Base-by-base conservation (phyloP, 2,888 invertebrate species). In the Xylota sylvarum region DNA sequence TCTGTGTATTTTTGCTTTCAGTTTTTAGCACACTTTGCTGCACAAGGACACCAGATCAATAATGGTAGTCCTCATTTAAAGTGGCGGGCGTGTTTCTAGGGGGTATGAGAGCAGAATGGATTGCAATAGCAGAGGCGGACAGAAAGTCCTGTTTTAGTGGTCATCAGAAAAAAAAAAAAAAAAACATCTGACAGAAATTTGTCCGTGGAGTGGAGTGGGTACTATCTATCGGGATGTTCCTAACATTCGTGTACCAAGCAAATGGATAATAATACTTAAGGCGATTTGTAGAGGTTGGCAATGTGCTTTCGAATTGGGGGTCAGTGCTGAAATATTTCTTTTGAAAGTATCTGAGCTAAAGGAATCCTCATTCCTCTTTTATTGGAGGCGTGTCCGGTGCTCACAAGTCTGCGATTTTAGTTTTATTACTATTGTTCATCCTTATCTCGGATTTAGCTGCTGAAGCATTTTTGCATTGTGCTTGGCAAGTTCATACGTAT, bases 31-130 rank as follows among this genome's bases (percentile, higher is more conserved):
- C 69, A 62, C 73, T 80, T 50, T 67, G 52, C 52, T 73, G 67
- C 23, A 77, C 85, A 85, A 85, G 81, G 81, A 85, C 76, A 81
- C 60, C 60, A 55, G 76, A 81, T 85, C 81, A 81, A 85, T 85
- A 81, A 80, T 64, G 60, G 67, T 56, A 43, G 70, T 65, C 30
- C 56, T 40, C 67, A 46, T 65, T 80, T 80, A 46, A 65, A 48
- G 35, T 35, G n/a, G 60, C 30, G 6, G 7, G 64, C 30, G 30
- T 19, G 43, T 30, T 46, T 35, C 43, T 23, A n/a, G 17, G 64
- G 43, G 23, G 23, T n/a, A 23, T 1, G 23, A 3, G 23, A 23
- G 2, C 23, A 23, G 3, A 23, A 35, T 30, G 32, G 30, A 55
- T 48, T 40, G 23, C 32, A n/a, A 19, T 32, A 58, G 37, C 19